A percentile compares a stretch with the other conserved stretches of the same genome.
Evolutionary conservation across 2,113 vertebrate species (phyloP).

Genomic region (Ondatra zibethicus): DNA sequence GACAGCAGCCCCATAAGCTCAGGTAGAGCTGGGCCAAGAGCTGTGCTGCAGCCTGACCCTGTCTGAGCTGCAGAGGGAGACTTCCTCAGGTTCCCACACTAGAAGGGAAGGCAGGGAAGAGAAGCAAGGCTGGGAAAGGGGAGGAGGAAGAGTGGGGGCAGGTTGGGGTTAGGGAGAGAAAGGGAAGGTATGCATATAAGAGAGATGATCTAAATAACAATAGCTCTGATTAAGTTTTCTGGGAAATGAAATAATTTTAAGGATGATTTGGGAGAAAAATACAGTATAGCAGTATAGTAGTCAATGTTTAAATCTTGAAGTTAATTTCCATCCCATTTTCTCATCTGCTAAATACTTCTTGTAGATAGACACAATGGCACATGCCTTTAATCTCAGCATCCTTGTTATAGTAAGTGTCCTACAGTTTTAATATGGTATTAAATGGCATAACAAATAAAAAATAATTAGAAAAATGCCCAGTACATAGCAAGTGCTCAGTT

Average conservation of each 20-base stretch:
- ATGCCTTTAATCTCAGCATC: background rate
- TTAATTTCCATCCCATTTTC: conserved; percentile 45
- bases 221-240: conserved; percentile 26
- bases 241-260: conserved; percentile 47
- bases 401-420: background rate
- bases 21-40: background rate
- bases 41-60: background rate
- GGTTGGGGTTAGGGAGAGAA: no score
- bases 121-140: background rate
- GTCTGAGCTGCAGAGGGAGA: background rate
- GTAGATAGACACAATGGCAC: background rate
- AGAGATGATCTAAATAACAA: conserved; percentile 2
- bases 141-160: background rate
- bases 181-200: conserved; percentile 3
- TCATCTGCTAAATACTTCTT: conserved; percentile 39
- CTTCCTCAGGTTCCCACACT: background rate
- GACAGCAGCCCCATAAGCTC: background rate
- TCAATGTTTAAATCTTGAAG: background rate
- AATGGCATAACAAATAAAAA: background rate
- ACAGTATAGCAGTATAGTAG: background rate
- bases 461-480: background rate
- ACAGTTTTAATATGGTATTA: conserved; percentile 8
- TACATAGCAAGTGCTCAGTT: conserved; percentile 2
- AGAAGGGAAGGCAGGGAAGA: background rate
- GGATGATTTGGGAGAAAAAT: background rate